These are phyloP conservation scores for Scaptomyza montana DNA, from an alignment of 1,140 invertebrate genomes.

Conservation along the genomic window DNA sequence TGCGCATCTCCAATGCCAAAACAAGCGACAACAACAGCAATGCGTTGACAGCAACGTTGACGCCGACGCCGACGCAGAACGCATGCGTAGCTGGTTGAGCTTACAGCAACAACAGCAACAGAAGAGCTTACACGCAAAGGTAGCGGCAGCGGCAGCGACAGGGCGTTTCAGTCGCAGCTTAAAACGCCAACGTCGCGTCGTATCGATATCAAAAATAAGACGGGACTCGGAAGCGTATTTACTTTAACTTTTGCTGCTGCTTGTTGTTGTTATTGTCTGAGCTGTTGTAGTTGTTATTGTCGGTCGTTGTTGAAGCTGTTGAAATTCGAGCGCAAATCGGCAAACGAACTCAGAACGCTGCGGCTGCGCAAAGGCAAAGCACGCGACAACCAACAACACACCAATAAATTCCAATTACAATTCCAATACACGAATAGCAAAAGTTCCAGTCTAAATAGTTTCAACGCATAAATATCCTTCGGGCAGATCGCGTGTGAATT, in stretches of 20 bases:
- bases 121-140: constrained; percentile 3
- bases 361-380: constrained; percentile 75
- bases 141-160: constrained; percentile 7
- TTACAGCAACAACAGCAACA: constrained; percentile 1
- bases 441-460: constrained; percentile 3
- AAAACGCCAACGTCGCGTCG: constrained; percentile 16
- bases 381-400: constrained; percentile 53
- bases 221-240: constrained; percentile 74
- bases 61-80: constrained; percentile 39
- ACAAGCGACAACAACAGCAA: background rate
- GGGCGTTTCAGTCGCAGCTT: constrained; percentile 21
- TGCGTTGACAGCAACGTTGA: constrained; percentile 6
- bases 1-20: constrained; percentile 34
- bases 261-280: constrained; percentile 7
- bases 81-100: constrained; percentile 51
- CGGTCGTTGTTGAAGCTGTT: constrained; percentile 49
- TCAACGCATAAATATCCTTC: constrained; percentile 7
- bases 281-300: constrained; percentile 5
- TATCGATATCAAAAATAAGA: constrained; percentile 69
- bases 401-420: constrained; percentile 19
- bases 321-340: constrained; percentile 69
- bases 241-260: constrained; percentile 17
- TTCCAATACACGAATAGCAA: background rate
- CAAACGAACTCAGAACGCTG: constrained; percentile 76
- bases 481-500: constrained; percentile 4